Conservation (phyloP, 2,888 invertebrate species). For the Agapostemon virescens region DNA sequence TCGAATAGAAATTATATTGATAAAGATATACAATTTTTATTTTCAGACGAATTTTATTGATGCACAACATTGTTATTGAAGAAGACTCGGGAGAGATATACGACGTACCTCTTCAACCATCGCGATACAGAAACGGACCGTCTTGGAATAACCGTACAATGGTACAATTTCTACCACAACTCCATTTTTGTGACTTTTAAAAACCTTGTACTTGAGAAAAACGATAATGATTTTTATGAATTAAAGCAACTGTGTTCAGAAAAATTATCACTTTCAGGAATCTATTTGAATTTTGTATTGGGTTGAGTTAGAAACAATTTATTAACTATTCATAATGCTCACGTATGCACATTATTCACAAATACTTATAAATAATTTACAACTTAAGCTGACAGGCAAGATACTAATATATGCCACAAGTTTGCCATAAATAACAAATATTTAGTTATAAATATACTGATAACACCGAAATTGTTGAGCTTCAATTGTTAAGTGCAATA, state of each 20-base stretch:
- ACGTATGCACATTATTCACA: background rate
- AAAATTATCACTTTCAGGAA: background rate
- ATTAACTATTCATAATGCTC: background rate
- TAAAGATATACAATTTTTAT: constrained; percentile 1
- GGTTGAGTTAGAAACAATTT: background rate
- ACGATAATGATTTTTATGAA: background rate
- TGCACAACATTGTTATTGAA: constrained; percentile 77
- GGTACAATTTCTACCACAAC: constrained; percentile 65
- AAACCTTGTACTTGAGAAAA: background rate
- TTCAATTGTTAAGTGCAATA: too few species aligned
- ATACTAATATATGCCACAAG: too few species aligned
- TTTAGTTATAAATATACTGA: too few species aligned
- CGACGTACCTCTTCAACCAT: constrained; percentile 73
- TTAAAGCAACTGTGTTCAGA: background rate
- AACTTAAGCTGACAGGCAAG: too few species aligned
- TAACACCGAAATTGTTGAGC: too few species aligned
- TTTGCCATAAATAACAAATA: too few species aligned
- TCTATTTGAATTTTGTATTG: background rate
- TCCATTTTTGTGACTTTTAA: background rate
- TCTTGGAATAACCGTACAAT: constrained; percentile 77
- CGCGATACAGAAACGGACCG: constrained; percentile 74
- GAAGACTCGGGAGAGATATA: constrained; percentile 74
- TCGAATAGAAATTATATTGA: background rate
- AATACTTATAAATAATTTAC: background rate
- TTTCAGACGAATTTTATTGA: constrained; percentile 75